Base-by-base conservation (phyloP, 2,113 vertebrate genomes). In the Proteles cristata region DNA sequence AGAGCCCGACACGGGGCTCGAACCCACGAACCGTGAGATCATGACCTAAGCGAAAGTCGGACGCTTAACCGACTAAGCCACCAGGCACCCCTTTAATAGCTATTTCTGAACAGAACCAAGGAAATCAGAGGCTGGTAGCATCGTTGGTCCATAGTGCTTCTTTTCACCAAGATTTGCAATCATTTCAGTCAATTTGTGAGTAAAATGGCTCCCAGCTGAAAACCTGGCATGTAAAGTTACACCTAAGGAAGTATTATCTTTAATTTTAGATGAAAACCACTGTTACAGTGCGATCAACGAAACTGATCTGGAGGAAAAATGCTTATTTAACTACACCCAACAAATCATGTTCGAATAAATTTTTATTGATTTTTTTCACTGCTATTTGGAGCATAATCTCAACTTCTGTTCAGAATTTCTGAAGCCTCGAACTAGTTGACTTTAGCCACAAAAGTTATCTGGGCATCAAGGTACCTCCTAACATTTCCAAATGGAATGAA, bases 41-140 rank as follows among this genome's bases (percentile, higher is more conserved):
- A n/a, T n/a, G n/a, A n/a, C n/a, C n/a, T n/a, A n/a, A n/a, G n/a
- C n/a, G n/a, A n/a, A n/a, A n/a, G n/a, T n/a, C n/a, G n/a, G n/a
- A n/a, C n/a, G n/a, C n/a, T n/a, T n/a, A n/a, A n/a, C n/a, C n/a
- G n/a, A n/a, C n/a, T n/a, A n/a, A n/a, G n/a, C n/a, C n/a, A n/a
- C n/a, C n/a, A n/a, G n/a, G n/a, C n/a, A n/a, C n/a, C n/a, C n/a
- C n/a, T 39, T 63, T 81, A 86, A 25, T n/a, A 92, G 31, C 39
- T 96, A 43, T 96, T 82, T 94, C 88, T 90, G 69, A 93, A 66
- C 7, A 92, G 33, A 86, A 91, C 11, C 7, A 82, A 45, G 50
- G 61, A 61, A 73, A 91, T 5, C 55, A 80, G 79, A 94, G 71
- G 74, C 23, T 28, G 48, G 84, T 45, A 84, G 61, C 28, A 80